Conservation (phyloP, 2,888 invertebrate genomes). For the Operophtera brumata region DNA sequence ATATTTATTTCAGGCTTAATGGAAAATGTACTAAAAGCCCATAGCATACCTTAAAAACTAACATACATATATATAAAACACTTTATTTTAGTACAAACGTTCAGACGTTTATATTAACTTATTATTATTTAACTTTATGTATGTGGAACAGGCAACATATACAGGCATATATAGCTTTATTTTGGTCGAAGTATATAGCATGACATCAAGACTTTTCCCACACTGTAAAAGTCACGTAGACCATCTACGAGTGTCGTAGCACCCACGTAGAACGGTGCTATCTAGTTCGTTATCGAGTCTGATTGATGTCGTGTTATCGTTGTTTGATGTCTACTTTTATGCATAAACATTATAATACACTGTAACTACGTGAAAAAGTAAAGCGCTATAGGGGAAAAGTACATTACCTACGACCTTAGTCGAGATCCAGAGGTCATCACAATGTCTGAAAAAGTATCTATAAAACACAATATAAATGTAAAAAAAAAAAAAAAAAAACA, state of each 20-base stretch:
- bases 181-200: too few relatives aligned
- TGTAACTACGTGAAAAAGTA: neutral
- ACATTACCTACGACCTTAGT: neutral
- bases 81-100: too few relatives aligned
- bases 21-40: too few relatives aligned
- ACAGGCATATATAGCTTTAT: too few relatives aligned
- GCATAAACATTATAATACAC: neutral
- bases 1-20: too few relatives aligned
- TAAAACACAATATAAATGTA: neutral
- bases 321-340: neutral
- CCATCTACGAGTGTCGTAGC: conserved; percentile 19
- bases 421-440: too few relatives aligned
- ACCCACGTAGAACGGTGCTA: conserved; percentile 7
- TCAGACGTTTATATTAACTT: too few relatives aligned
- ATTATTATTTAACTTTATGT: too few relatives aligned
- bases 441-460: neutral
- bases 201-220: neutral
- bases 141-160: too few relatives aligned
- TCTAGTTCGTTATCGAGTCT: conserved; percentile 3
- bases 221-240: conserved; percentile 14
- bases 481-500: too few relatives aligned
- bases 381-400: neutral
- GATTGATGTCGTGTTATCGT: conserved; percentile 3
- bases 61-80: too few relatives aligned
- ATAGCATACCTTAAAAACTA: too few relatives aligned